These are phyloP conservation scores for Trichonephila inaurata DNA, from an alignment of 1,140 invertebrate species.

Conservation along the genomic window DNA sequence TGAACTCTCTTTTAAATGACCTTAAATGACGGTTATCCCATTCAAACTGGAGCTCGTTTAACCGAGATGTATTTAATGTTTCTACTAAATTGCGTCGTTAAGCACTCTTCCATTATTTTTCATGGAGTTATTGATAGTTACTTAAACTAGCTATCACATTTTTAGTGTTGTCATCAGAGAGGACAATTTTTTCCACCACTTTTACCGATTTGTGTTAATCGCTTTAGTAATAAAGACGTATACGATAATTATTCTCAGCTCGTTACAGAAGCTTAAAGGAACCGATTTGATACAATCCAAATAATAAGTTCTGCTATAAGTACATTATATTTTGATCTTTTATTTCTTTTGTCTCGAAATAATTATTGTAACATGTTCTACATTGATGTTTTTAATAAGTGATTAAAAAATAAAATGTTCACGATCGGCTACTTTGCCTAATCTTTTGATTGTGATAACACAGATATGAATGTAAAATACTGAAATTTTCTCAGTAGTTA, in stretches of 20 bases:
- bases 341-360: not conserved
- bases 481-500: no score
- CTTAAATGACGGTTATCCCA: conserved; percentile 29
- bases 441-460: not conserved
- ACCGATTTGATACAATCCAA: not conserved
- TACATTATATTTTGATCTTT: not conserved
- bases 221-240: conserved; percentile 50
- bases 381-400: no score
- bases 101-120: conserved; percentile 34
- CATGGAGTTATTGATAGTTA: conserved; percentile 54
- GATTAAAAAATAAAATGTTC: no score
- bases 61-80: conserved; percentile 51
- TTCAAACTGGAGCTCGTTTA: conserved; percentile 17
- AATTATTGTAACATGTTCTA: not conserved
- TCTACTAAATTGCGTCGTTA: conserved; percentile 58
- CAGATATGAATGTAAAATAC: no score
- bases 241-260: conserved; percentile 14
- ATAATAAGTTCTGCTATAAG: not conserved
- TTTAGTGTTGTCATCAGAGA: conserved; percentile 44
- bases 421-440: not conserved
- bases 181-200: conserved; percentile 32
- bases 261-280: not conserved
- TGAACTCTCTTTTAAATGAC: conserved; percentile 52
- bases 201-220: conserved; percentile 48
- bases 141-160: conserved; percentile 38